phyloP scores from a whole-genome alignment of 1,140 invertebrate genomes.

The Polyergus mexicanus region DNA sequence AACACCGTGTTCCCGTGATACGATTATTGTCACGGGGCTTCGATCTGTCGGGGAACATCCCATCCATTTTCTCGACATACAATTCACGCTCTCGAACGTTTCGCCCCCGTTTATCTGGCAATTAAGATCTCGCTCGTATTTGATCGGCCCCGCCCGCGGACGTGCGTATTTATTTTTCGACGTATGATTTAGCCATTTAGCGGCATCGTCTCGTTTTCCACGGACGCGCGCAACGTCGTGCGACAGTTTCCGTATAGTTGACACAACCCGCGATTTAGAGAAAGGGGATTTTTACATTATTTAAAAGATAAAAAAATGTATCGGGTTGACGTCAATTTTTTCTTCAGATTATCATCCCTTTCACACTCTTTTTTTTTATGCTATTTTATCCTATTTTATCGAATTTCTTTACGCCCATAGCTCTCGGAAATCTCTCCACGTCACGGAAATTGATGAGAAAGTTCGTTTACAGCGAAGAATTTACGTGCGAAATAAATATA shows the following conservation, averaged over 20 bases:
- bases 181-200: conserved; percentile 81
- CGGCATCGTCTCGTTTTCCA: conserved; percentile 14
- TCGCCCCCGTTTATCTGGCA: conserved; percentile 77
- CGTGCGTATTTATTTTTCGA: conserved; percentile 72
- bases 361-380: background rate
- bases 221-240: background rate
- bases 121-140: conserved; percentile 79
- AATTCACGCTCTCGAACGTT: conserved; percentile 55
- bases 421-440: background rate
- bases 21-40: conserved; percentile 68
- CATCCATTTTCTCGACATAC: conserved; percentile 54
- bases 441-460: background rate
- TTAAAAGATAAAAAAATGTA: background rate
- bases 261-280: background rate
- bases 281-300: background rate
- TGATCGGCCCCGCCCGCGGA: conserved; percentile 30
- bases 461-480: background rate
- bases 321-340: background rate
- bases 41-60: conserved; percentile 32
- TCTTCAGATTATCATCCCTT: background rate
- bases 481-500: conserved; percentile 1
- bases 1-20: background rate
- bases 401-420: background rate
- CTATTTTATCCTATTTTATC: background rate
- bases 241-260: background rate